phyloP scores from a whole-genome alignment of 2,888 invertebrate genomes.

The Nymphalis c-album region DNA sequence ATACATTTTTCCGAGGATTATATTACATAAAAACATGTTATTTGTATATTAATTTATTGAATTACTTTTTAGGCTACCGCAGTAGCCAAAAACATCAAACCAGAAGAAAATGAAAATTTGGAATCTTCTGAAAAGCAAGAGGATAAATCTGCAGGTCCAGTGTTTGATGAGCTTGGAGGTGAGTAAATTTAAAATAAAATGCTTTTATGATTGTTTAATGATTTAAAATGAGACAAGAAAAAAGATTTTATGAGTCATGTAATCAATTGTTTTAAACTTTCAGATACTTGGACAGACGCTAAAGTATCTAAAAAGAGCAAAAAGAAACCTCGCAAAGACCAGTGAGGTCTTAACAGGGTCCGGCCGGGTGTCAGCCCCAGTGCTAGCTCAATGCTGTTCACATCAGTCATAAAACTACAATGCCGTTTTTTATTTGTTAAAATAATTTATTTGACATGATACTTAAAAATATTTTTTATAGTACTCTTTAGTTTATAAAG shows the following conservation, averaged over 20 bases:
- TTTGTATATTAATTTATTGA: slow-evolving; percentile 13
- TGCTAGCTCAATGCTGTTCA: slow-evolving; percentile 74
- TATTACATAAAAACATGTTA: not conserved
- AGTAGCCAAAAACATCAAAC: slow-evolving; percentile 56
- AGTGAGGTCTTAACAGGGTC: slow-evolving; percentile 77
- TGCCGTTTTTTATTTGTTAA: slow-evolving; percentile 14
- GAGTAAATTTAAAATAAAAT: slow-evolving; percentile 37
- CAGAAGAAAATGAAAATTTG: slow-evolving; percentile 61
- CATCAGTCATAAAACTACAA: slow-evolving; percentile 57
- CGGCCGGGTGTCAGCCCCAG: slow-evolving; percentile 50
- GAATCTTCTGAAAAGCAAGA: slow-evolving; percentile 68
- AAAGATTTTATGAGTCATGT: not conserved
- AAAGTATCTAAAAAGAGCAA: slow-evolving; percentile 87
- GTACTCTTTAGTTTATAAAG: slow-evolving; percentile 30
- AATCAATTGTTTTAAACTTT: slow-evolving; percentile 36
- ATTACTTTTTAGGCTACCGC: slow-evolving; percentile 51
- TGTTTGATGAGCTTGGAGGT: slow-evolving; percentile 77
- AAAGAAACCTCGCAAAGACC: slow-evolving; percentile 88
- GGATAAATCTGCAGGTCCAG: slow-evolving; percentile 58
- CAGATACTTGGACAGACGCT: slow-evolving; percentile 89
- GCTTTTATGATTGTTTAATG: not conserved
- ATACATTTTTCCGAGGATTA: not conserved
- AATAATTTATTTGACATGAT: slow-evolving; percentile 34
- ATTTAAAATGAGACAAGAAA: slow-evolving; percentile 1
- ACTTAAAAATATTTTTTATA: slow-evolving; percentile 33